Evolutionary conservation across 2,888 invertebrate species (phyloP), one percentile per base, ranked within the genome.

Genomic region (Callyntrura sp.): DNA sequence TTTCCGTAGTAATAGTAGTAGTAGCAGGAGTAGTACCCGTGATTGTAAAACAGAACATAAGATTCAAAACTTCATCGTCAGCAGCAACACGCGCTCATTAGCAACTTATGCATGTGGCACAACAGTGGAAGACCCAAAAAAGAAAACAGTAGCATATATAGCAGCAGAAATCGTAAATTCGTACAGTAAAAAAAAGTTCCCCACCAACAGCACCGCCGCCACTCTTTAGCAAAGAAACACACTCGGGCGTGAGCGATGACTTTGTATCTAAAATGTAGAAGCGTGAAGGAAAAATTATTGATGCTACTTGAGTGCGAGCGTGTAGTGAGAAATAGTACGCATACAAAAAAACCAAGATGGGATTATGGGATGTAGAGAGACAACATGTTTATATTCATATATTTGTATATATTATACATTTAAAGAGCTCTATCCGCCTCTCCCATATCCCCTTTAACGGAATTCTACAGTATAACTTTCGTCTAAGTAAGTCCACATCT

Each of bases 251-350:
- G 4, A 62, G 43, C 35, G 35, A 43, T 68, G 9, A 68, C 43
- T 68, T 68, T n/a, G 43, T 43, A 68, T 68, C 43, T 43, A 68
- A 68, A 68, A 35, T 43, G 68, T n/a, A 68, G 43, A 68, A 43
- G 43, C 68, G 68, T 68, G 43, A 68, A 68, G 43, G 17, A 28
- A 68, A 68, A 43, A 68, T 14, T 68, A 43, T 68, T 68, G n/a
- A n/a, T 60, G 43, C 68, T 43, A 68, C 17, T 43, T 68, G 9
- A 68, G 68, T 20, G 43, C 23, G 17, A n/a, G 17, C 35, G 35
- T 35, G 35, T 35, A 4, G 35, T 35, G 35, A 2, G 35, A 9
- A 68, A 68, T 25, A 62, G 68, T 68, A 68, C 35, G 43, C 68
- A 68, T 6, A 35, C 35, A 35, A 35, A 35, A 43, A 43, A 43